phyloP scores from a whole-genome alignment of 1,140 invertebrate genomes.

The Ceratina japonica region DNA sequence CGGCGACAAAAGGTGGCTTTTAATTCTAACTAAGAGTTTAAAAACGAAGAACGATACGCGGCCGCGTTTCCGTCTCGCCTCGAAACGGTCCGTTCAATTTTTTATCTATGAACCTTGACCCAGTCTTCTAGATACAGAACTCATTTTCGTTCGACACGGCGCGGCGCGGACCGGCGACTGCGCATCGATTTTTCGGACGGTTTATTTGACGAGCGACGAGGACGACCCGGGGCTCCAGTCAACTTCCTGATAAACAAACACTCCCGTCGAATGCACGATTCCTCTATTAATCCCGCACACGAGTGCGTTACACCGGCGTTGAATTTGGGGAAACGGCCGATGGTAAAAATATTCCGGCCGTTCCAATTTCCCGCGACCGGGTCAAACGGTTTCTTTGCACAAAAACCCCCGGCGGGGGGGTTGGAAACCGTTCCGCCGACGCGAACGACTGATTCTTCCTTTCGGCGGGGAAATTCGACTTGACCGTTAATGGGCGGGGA shows the following conservation, averaged over 20 bases:
- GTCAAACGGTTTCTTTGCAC: neutral
- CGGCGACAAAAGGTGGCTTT: too few species aligned
- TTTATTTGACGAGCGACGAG: conserved; percentile 31
- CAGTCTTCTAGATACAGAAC: too few species aligned
- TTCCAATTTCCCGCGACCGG: neutral
- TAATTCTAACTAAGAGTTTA: too few species aligned
- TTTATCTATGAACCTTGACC: neutral
- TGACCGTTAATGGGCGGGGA: neutral
- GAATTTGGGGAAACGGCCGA: conserved; percentile 40
- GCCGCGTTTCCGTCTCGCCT: too few species aligned
- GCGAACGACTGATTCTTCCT: neutral
- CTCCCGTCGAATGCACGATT: conserved; percentile 46
- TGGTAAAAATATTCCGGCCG: conserved; percentile 33
- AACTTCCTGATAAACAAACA: conserved; percentile 45
- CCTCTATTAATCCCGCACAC: conserved; percentile 54
- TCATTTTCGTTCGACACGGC: neutral
- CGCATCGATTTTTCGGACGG: conserved; percentile 53
- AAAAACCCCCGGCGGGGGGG: neutral
- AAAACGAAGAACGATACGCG: too few species aligned
- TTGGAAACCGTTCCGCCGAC: neutral
- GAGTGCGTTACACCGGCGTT: conserved; percentile 47
- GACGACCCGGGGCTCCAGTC: conserved; percentile 1
- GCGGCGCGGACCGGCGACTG: conserved; percentile 24
- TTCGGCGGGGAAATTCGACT: neutral
- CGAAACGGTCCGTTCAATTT: too few species aligned